Evolutionary conservation across 2,797 vertebrate species (phyloP).

Genomic region (Limosa lapponica): DNA sequence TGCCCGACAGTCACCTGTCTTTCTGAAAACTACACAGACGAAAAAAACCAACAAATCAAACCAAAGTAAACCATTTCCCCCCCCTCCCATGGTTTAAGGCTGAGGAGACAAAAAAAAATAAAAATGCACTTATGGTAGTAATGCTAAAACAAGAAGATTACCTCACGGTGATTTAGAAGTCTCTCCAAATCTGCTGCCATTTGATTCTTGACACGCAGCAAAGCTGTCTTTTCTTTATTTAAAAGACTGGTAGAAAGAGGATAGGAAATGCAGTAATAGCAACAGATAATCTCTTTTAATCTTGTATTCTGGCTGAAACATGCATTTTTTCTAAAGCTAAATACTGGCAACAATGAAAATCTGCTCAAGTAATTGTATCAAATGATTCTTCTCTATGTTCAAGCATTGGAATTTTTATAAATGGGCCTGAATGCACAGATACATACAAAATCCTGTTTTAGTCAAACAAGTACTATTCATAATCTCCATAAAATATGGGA

Average conservation of each 20-base stretch:
- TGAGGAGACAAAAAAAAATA: background rate
- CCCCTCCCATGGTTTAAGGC: background rate
- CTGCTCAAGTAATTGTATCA: slow-evolving; percentile 34
- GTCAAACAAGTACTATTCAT: background rate
- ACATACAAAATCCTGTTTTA: background rate
- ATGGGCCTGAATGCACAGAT: background rate
- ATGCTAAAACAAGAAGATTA: slow-evolving; percentile 72
- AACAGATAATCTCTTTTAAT: slow-evolving; percentile 70
- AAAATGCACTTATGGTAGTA: background rate
- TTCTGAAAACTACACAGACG: background rate
- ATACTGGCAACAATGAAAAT: slow-evolving; percentile 30
- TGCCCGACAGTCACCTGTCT: background rate
- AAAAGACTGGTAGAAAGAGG: slow-evolving; percentile 83
- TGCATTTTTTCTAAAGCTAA: slow-evolving; percentile 57
- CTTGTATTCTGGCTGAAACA: slow-evolving; percentile 52
- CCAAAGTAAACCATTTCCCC: background rate
- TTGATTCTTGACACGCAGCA: slow-evolving; percentile 93
- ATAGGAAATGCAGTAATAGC: slow-evolving; percentile 64
- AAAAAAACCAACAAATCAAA: background rate
- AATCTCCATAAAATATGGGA: background rate
- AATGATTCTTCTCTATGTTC: slow-evolving; percentile 24
- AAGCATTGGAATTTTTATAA: background rate
- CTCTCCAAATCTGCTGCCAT: slow-evolving; percentile 95
- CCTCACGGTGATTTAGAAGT: slow-evolving; percentile 95
- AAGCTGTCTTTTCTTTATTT: slow-evolving; percentile 88